Evolutionary conservation across 2,113 vertebrate species (phyloP), one percentile per base, ranked within the genome.

Genomic region (Rhynchomys soricoides): DNA sequence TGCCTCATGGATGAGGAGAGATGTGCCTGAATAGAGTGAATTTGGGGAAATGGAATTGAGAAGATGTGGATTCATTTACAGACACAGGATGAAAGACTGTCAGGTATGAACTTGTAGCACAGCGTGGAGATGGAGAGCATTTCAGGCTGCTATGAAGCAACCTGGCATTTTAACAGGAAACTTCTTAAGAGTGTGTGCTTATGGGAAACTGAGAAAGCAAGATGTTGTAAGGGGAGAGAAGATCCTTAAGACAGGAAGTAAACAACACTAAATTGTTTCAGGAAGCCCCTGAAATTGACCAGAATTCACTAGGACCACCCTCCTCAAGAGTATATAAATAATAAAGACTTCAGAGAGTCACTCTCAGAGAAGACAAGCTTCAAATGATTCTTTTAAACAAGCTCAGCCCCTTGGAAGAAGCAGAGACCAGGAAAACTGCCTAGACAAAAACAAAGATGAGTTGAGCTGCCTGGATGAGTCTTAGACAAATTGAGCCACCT

Each of bases 31-130:
- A 3, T 66, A 19, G 3, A 2, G 17, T 21, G 57, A 37, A 31
- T 19, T 94, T 93, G 2, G 24, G n/a, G 50, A 92, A 83, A 50
- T 37, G 17, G 43, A 83, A 95, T 40, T 73, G 31, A 87, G 64
- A 73, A 59, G 43, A 15, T 1, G 17, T 92, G 48, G 22, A 19
- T 85, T 73, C 26, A 15, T 57, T 86, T 66, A 55, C 10, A 40
- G 37, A 66, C 24, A 34, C 19, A 64, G 21, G 8, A 34, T 89
- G 37, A n/a, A 85, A 78, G 66, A 71, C 40, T 89, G 19, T 64
- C 64, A 66, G 68, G 73, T 24, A 45, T 79, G n/a, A 70, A n/a
- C 26, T 29, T 52, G 66, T n/a, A 83, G 8, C n/a, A 59, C 2
- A 78, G 12, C 22, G 29, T 57, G 31, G n/a, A 50, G 34, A 52